phyloP scores from a whole-genome alignment of 2,113 vertebrate genomes.

The Spilogale gracilis region DNA sequence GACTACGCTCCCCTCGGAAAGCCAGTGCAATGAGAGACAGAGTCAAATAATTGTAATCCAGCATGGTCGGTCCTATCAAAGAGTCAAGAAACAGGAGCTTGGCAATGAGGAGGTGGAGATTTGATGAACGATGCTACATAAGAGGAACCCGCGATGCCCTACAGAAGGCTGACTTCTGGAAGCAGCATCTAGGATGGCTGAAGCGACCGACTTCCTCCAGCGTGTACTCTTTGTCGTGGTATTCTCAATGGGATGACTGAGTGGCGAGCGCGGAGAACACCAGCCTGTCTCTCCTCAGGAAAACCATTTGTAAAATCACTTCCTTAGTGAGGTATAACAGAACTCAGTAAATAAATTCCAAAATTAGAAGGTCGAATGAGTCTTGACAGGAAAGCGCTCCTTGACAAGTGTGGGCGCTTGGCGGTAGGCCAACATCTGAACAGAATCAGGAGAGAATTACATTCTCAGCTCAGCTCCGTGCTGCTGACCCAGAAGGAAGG shows the following conservation, averaged over 20 bases:
- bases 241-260: neutral
- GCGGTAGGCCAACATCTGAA: constrained; percentile 29
- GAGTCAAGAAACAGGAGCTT: neutral
- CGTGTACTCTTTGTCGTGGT: no score
- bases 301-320: constrained; percentile 12
- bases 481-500: neutral
- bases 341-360: constrained; percentile 49
- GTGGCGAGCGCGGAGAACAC: neutral
- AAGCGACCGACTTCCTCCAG: neutral
- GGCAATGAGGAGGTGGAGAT: neutral
- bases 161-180: neutral
- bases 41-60: neutral
- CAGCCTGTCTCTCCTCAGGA: constrained; percentile 26
- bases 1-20: neutral
- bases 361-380: constrained; percentile 56
- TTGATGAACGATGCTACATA: neutral
- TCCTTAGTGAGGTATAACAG: neutral
- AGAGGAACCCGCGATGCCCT: neutral
- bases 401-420: neutral
- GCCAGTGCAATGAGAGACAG: neutral
- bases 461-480: neutral
- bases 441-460: neutral
- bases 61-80: neutral
- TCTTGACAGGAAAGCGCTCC: constrained; percentile 39
- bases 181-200: neutral